Percentiles rank a stretch among this genome's conserved stretches.
phyloP scores from a whole-genome alignment of 2,113 vertebrate species.

The Chaetorhynchus papuensis region DNA sequence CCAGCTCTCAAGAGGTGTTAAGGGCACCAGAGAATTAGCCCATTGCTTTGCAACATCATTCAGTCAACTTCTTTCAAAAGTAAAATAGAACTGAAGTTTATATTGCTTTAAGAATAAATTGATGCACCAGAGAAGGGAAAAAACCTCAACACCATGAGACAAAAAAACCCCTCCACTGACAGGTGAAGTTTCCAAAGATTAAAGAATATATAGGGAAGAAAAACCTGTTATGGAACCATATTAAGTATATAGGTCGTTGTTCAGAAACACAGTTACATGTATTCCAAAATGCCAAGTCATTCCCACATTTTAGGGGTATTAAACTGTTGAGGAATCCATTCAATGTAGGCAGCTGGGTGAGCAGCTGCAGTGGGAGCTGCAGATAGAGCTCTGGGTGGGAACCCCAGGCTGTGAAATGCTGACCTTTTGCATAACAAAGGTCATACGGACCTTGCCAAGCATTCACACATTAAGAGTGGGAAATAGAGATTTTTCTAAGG shows the following conservation, averaged over 20 bases:
- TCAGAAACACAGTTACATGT: neutral
- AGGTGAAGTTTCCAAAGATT: neutral
- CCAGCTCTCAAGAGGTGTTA: neutral
- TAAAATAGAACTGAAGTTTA: neutral
- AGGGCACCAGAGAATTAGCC: neutral
- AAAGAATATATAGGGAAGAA: neutral
- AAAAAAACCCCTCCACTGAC: accelerated
- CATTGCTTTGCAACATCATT: neutral
- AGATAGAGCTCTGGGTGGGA: neutral
- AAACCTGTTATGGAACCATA: neutral
- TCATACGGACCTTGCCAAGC: neutral
- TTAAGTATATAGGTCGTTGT: neutral
- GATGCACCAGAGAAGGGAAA: neutral
- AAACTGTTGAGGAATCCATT: neutral
- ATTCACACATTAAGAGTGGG: neutral
- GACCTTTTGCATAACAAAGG: neutral
- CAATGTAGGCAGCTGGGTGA: neutral
- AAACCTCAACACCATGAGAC: accelerated
- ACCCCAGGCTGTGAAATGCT: accelerated
- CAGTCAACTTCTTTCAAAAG: neutral
- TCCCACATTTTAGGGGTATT: neutral
- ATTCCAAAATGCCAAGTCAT: neutral
- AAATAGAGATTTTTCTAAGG: neutral
- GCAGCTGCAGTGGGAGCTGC: neutral
- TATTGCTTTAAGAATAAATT: neutral